These are phyloP conservation scores for Apis mellifera DNA, from an alignment of 1,140 invertebrate species.

Conservation along the genomic window Amel_HAv3.1 CM009936.2:16141501-16142000, in stretches of 20 bases:
- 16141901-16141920: not conserved
- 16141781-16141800: no score
- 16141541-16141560: no score
- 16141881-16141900: not conserved
- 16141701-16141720: not conserved
- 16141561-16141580: not conserved
- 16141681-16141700: not conserved
- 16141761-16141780: no score
- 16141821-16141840: no score
- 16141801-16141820: no score
- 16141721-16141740: no score
- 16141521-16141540: not conserved
- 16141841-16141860: no score
- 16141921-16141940: not conserved
- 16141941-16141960: not conserved
- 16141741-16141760: no score
- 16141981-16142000: not conserved
- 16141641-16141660: not conserved
- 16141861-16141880: no score
- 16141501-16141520: no score
- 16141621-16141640: constrained; percentile 3
- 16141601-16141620: not conserved
- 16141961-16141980: not conserved
- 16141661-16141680: not conserved
- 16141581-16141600: no score